Conservation (phyloP, 2,113 vertebrate species). For the Muntiacus reevesi region DNA sequence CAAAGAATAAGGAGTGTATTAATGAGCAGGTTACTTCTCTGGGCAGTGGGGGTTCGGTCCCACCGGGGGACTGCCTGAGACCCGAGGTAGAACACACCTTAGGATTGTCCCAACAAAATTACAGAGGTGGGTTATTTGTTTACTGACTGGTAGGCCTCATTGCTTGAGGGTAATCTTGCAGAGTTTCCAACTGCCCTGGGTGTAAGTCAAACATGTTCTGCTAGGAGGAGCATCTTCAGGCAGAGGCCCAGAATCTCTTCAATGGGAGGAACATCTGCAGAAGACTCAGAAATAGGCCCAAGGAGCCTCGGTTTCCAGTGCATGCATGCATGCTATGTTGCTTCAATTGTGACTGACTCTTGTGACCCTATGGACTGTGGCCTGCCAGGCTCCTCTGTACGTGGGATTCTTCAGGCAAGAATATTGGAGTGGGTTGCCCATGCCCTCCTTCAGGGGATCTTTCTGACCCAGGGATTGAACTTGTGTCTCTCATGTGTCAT, state of each 20-base stretch:
- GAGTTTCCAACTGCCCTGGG: not conserved
- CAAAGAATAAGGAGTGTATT: not conserved
- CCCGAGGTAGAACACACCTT: not conserved
- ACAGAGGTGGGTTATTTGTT: not conserved
- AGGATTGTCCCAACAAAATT: not conserved
- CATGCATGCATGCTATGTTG: not conserved
- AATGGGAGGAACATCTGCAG: not conserved
- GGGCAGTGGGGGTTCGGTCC: not conserved
- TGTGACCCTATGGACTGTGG: not conserved
- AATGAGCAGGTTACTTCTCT: not conserved
- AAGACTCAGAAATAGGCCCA: not conserved
- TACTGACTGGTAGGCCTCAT: not conserved
- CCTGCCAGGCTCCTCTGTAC: not conserved
- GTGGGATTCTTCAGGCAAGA: not conserved
- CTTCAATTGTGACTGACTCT: not conserved
- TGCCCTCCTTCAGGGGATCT: not conserved
- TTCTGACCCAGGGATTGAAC: not conserved
- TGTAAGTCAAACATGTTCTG: not conserved
- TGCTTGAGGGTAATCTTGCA: not conserved
- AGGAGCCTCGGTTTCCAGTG: not conserved
- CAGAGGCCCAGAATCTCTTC: not conserved
- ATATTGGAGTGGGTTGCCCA: not conserved
- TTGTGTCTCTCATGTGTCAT: not conserved
- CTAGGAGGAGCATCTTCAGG: not conserved
- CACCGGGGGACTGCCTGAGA: not conserved